These are phyloP conservation scores for Aphaenogaster ashmeadi DNA, from an alignment of 1,140 invertebrate species.

Conservation along the genomic window DNA sequence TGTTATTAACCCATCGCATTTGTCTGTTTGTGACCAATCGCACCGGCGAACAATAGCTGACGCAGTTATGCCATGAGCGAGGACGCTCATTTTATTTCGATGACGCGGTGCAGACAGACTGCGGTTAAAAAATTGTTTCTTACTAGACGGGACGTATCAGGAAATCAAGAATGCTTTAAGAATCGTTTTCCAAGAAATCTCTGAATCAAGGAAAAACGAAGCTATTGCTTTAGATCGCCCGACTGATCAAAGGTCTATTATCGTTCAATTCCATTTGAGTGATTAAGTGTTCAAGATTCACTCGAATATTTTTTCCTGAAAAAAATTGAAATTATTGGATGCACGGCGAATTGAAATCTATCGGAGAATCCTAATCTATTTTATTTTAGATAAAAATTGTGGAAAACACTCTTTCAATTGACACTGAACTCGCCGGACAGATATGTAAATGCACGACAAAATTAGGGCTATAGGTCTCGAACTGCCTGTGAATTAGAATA, in stretches of 20 bases:
- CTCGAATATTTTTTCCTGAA: background rate
- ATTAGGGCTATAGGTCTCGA: too few relatives aligned
- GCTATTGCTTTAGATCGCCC: background rate
- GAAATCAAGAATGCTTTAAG: background rate
- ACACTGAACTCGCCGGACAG: too few relatives aligned
- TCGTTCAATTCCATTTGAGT: background rate
- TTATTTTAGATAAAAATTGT: too few relatives aligned
- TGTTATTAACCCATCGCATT: constrained; percentile 38
- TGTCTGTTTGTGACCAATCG: constrained; percentile 34
- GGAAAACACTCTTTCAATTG: too few relatives aligned
- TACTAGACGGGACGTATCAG: background rate
- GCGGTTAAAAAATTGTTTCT: constrained; percentile 3
- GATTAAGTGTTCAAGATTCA: background rate
- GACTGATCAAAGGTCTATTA: background rate
- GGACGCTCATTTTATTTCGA: constrained; percentile 22
- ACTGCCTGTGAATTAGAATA: too few relatives aligned
- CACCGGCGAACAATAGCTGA: constrained; percentile 41
- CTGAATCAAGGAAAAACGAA: background rate
- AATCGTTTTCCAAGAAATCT: background rate
- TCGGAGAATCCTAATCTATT: too few relatives aligned
- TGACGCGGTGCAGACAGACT: background rate
- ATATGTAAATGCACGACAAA: too few relatives aligned
- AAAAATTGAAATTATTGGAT: background rate
- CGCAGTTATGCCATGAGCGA: background rate
- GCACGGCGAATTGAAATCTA: background rate